Evolutionary conservation across 2,888 invertebrate species (phyloP).

Genomic region (Hanleya hanleyi): DNA sequence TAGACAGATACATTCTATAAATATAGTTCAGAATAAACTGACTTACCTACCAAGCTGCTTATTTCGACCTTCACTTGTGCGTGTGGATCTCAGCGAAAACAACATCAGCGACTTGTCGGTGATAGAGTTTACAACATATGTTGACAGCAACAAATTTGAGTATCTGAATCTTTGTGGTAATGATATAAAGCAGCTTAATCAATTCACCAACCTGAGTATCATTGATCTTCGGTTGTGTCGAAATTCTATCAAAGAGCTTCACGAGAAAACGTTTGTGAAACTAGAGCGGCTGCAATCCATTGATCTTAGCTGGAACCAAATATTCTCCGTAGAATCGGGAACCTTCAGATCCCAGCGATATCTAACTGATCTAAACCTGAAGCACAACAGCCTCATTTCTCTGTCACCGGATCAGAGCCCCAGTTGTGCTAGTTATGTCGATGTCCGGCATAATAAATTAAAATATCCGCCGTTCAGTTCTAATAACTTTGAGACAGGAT

Average conservation of each 20-base stretch:
- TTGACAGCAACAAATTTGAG: background rate
- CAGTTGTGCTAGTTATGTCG: background rate
- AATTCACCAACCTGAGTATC: background rate
- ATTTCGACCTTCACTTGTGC: background rate
- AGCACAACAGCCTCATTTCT: background rate
- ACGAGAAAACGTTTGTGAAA: background rate
- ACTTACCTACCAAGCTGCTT: background rate
- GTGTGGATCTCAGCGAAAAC: background rate
- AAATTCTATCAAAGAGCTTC: background rate
- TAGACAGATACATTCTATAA: too few relatives aligned
- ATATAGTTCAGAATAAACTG: background rate
- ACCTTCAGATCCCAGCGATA: background rate
- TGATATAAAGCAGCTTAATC: background rate
- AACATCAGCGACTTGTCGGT: background rate
- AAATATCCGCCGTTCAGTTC: background rate
- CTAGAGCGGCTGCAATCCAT: background rate
- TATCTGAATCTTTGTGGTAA: background rate
- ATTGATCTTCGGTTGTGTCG: background rate
- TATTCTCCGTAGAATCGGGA: background rate
- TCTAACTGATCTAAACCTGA: background rate
- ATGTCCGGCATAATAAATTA: background rate
- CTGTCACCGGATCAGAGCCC: background rate
- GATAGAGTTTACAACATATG: background rate
- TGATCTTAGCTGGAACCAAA: conserved; percentile 3
- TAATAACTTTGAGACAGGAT: background rate